Evolutionary conservation across 2,888 invertebrate species (phyloP), one percentile per base, ranked within the genome.

Genomic region (Diaprepes abbreviatus): DNA sequence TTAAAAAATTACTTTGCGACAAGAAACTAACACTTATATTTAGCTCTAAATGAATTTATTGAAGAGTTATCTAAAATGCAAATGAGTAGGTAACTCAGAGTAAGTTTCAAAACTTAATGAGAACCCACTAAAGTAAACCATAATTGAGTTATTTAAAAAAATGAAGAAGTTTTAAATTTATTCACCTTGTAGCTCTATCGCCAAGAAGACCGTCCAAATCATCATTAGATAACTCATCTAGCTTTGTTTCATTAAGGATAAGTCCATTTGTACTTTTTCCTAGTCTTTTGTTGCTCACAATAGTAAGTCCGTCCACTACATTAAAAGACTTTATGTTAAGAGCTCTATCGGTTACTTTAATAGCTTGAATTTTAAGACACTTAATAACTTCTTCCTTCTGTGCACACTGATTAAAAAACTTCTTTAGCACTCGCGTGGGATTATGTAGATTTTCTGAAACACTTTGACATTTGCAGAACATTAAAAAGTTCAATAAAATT

Each of bases 281-380:
- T 9, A 65, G 35, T 40, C 74, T 77, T 74, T 86, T 85, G 50
- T 75, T 74, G 68, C 85, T 84, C 10, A 89, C 86, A 65, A 92
- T 81, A 6, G 86, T 84, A 17, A 92, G 84, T 35, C 92, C 91
- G 48, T 91, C 90, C 35, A 89, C 76, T 31, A 92, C 80, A 31
- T 88, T 88, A 36, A 92, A 86, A 33, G 86, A 85, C 66, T 90
- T 89, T 77, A 89, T 86, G 72, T 89, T 87, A 0, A 90, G 83
- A 0, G 91, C 92, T 14, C 91, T 85, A 71, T 91, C 90, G 10
- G 89, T 85, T 38, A 91, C 83, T 78, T 90, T 91, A 0, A 90
- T 85, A 0, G 90, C 90, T 79, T 91, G 90, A 63, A 92, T 85
- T 83, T 92, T 92, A 75, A 92, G 86, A 80, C 92, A 93, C 86